Evolutionary conservation across 2,888 invertebrate species (phyloP), one percentile per base, ranked within the genome.

Genomic region (Pollenia angustigena): DNA sequence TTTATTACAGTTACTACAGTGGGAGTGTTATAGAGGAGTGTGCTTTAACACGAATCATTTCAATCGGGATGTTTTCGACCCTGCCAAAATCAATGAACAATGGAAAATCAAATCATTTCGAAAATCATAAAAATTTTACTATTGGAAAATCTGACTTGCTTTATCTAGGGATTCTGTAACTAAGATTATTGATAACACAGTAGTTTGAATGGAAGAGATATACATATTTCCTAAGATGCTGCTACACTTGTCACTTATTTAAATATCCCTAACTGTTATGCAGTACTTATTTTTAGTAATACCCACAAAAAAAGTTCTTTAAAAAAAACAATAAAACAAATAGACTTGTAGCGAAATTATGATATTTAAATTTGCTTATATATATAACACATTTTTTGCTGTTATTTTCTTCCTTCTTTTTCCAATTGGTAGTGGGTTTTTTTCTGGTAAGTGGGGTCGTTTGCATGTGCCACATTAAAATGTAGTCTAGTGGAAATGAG

Each of bases 291-390:
- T 62, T 68, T 54, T 60, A 78, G 64, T 60, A 58, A 50, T 16
- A 71, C n/a, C 44, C 46, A 48, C 32, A 32, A 68, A 66, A 75
- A 75, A 52, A 12, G 42, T 18, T n/a, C n/a, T 10, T 14, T 1
- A 64, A 78, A 46, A 46, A 72, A 56, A 42, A 50, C 58, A 81
- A 74, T 85, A 84, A 78, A 84, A 81, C 87, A 87, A 87, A 87
- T 84, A 87, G 81, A 87, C 87, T 87, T 84, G 74, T 78, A 74
- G 69, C 66, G 66, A 87, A 81, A 81, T 87, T 87, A 87, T 87
- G 78, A 72, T 87, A 81, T 81, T 87, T 83, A 81, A 83, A 72
- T 81, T 80, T 81, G 42, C 16, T 68, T 32, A 32, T 32, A 32
- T 6, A 32, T 32, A 32, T 32, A 32, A 3, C 48, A 74, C 18